phyloP scores from a whole-genome alignment of 1,140 invertebrate genomes.

The Neocloeon triangulifer region DNA sequence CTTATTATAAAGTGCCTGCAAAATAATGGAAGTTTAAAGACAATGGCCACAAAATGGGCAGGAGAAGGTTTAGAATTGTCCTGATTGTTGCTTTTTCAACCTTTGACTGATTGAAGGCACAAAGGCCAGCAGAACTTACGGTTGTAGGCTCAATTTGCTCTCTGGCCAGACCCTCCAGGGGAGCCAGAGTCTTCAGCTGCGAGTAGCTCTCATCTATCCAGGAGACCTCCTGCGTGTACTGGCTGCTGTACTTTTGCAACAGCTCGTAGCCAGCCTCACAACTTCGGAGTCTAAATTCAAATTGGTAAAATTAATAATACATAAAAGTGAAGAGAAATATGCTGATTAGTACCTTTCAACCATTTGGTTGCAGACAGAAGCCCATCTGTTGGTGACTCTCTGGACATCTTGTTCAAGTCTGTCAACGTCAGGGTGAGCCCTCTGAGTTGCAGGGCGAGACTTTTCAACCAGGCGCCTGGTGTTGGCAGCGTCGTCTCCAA shows the following conservation, averaged over 20 bases:
- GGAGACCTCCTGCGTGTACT: slow-evolving; percentile 63
- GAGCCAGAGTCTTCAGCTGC: slow-evolving; percentile 43
- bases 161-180: slow-evolving; percentile 42
- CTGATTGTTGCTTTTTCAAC: no score
- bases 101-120: no score
- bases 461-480: slow-evolving; percentile 67
- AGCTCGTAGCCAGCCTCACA: slow-evolving; percentile 68
- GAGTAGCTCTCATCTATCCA: slow-evolving; percentile 63
- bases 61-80: no score
- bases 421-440: slow-evolving; percentile 63
- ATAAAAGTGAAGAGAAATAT: not conserved
- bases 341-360: slow-evolving; percentile 45
- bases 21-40: slow-evolving; percentile 14
- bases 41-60: not conserved
- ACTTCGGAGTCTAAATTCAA: slow-evolving; percentile 44
- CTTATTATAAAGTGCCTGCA: slow-evolving; percentile 74
- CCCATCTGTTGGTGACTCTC: slow-evolving; percentile 71
- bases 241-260: slow-evolving; percentile 65
- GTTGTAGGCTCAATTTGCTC: slow-evolving; percentile 54
- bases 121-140: no score
- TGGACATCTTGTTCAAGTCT: slow-evolving; percentile 81
- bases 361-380: slow-evolving; percentile 70
- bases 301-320: slow-evolving; percentile 1
- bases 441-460: slow-evolving; percentile 41
- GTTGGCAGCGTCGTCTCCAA: slow-evolving; percentile 74